These are phyloP conservation scores for Microplitis manilae DNA, from an alignment of 2,888 invertebrate genomes.

Conservation along the genomic window DNA sequence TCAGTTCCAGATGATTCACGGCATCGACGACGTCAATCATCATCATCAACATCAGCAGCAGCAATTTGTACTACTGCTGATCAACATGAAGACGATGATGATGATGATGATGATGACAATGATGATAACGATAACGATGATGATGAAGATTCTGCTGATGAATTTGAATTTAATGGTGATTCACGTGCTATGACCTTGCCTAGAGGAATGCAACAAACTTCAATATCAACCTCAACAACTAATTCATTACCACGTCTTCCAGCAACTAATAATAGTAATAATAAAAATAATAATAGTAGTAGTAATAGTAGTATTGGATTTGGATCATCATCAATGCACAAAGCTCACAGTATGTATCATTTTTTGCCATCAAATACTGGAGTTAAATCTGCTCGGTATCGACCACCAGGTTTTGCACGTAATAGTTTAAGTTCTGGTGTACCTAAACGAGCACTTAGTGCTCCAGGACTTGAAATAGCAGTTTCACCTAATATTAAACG, in stretches of 20 bases:
- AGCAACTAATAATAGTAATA: constrained; percentile 61
- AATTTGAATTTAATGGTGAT: constrained; percentile 66
- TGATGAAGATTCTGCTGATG: constrained; percentile 70
- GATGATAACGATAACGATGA: constrained; percentile 50
- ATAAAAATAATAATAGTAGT: constrained; percentile 29
- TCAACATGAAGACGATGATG: background rate
- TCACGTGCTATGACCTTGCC: constrained; percentile 77
- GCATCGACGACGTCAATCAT: constrained; percentile 39
- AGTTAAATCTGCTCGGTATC: constrained; percentile 89
- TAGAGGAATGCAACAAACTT: constrained; percentile 76
- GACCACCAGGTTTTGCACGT: constrained; percentile 86
- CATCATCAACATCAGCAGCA: too few relatives aligned
- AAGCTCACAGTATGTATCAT: constrained; percentile 78
- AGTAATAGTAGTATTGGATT: constrained; percentile 53
- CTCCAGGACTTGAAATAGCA: constrained; percentile 81
- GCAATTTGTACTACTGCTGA: background rate
- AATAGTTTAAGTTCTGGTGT: constrained; percentile 67
- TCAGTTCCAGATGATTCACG: constrained; percentile 69
- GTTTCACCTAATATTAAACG: constrained; percentile 63
- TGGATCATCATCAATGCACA: constrained; percentile 73
- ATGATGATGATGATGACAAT: background rate
- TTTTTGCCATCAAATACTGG: constrained; percentile 75
- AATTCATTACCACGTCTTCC: constrained; percentile 86
- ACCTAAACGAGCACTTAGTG: constrained; percentile 83
- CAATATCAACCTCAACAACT: constrained; percentile 73